A percentile compares a stretch with the other conserved stretches of the same genome.
Conservation (phyloP, 1,140 invertebrate genomes). For the Chironomus striatipennis region DNA sequence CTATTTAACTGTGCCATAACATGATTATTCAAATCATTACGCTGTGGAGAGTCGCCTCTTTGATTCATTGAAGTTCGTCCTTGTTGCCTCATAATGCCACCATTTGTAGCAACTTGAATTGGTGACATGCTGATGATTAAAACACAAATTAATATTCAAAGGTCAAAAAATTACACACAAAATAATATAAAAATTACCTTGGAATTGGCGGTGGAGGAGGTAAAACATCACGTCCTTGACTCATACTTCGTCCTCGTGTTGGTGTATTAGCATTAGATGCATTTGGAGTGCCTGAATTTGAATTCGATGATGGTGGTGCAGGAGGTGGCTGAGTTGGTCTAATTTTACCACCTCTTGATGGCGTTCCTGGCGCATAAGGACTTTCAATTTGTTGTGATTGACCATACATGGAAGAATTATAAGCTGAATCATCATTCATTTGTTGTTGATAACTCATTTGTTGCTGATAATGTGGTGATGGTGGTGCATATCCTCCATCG, state of each 20-base stretch:
- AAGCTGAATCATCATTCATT: constrained; percentile 35
- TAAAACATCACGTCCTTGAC: constrained; percentile 55
- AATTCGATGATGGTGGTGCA: constrained; percentile 63
- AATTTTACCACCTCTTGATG: constrained; percentile 47
- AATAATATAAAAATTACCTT: constrained; percentile 29
- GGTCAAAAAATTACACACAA: not conserved
- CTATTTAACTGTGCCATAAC: constrained; percentile 38
- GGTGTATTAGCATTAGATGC: constrained; percentile 57
- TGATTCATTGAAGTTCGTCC: constrained; percentile 36
- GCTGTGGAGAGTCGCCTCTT: constrained; percentile 39
- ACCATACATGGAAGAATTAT: constrained; percentile 40
- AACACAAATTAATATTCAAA: not conserved
- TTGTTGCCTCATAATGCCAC: constrained; percentile 32
- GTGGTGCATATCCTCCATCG: constrained; percentile 36
- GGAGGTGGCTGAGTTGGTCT: constrained; percentile 79
- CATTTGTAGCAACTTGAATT: constrained; percentile 31
- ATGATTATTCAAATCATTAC: constrained; percentile 36
- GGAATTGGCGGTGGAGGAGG: constrained; percentile 85
- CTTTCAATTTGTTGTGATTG: constrained; percentile 42
- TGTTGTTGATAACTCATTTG: constrained; percentile 31
- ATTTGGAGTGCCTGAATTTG: constrained; percentile 56
- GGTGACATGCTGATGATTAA: constrained; percentile 38
- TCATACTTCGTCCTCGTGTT: constrained; percentile 57
- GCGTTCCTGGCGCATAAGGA: constrained; percentile 46
- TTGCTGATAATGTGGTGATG: constrained; percentile 37